Evolutionary conservation across 37 sponge, comb jelly and placozoan species (phyloP).

Genomic region (Chondrilla cf. caribensis): DNA sequence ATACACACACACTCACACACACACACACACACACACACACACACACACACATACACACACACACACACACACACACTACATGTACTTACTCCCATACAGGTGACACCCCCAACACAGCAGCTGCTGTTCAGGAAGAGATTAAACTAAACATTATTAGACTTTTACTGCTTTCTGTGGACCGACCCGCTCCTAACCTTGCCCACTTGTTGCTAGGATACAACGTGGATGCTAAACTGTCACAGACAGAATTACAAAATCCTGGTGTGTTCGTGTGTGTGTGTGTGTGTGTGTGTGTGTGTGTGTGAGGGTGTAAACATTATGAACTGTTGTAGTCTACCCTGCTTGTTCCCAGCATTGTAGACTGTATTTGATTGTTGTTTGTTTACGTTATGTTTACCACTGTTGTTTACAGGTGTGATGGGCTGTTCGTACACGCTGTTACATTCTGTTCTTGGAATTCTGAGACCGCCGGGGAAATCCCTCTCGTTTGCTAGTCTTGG

Average conservation of each 20-base stretch:
- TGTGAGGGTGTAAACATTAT: too few relatives aligned
- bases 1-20: background rate
- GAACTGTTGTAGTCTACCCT: too few relatives aligned
- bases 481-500: conserved; percentile 4
- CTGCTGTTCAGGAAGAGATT: conserved; percentile 39
- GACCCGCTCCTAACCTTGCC: conserved; percentile 83
- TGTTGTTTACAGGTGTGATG: conserved; percentile 59
- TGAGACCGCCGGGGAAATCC: conserved; percentile 26
- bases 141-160: conserved; percentile 78
- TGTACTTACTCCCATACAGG: too few relatives aligned
- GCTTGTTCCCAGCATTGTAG: too few relatives aligned
- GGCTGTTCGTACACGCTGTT: conserved; percentile 79
- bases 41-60: background rate
- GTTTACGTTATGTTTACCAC: background rate
- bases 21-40: background rate
- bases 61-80: background rate
- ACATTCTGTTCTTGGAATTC: conserved; percentile 75
- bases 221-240: conserved; percentile 29
- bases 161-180: conserved; percentile 59
- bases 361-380: too few relatives aligned
- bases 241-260: conserved; percentile 92
- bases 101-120: too few relatives aligned
- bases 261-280: conserved; percentile 47
- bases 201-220: conserved; percentile 91
- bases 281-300: too few relatives aligned